Conservation (phyloP, 2,113 vertebrate species). For the Anthoscopus minutus region DNA sequence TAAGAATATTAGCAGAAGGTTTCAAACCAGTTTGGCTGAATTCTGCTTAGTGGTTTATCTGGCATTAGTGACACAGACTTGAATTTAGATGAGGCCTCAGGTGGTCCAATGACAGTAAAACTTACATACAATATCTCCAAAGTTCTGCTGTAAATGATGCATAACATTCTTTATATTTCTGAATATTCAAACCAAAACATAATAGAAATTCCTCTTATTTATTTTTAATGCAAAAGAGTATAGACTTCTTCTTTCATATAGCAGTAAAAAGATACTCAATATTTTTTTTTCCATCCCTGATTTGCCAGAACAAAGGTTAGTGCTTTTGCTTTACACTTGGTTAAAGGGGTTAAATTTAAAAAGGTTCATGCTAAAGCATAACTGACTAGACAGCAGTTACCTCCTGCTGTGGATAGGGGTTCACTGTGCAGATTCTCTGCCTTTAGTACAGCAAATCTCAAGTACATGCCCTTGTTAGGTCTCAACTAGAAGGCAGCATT, state of each 20-base stretch:
- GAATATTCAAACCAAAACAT: background rate
- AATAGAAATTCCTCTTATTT: background rate
- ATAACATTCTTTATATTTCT: background rate
- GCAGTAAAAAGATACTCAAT: background rate
- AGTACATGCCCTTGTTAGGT: background rate
- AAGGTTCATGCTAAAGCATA: background rate
- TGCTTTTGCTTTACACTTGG: background rate
- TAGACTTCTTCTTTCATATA: background rate
- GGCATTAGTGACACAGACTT: background rate
- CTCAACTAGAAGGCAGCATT: background rate
- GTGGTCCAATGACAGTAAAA: background rate
- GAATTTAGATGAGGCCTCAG: background rate
- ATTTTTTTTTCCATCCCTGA: background rate
- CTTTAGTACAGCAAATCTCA: background rate
- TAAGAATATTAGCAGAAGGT: background rate
- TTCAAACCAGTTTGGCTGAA: background rate
- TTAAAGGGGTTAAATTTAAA: background rate
- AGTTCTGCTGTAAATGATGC: background rate
- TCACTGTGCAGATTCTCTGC: background rate
- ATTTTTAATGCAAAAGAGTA: background rate
- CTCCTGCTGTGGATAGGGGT: background rate
- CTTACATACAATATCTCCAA: background rate
- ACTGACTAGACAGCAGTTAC: too few relatives aligned
- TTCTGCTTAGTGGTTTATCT: background rate
- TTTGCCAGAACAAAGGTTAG: background rate